phyloP scores from a whole-genome alignment of 2,113 vertebrate genomes.

The Eudyptes chrysolophus region DNA sequence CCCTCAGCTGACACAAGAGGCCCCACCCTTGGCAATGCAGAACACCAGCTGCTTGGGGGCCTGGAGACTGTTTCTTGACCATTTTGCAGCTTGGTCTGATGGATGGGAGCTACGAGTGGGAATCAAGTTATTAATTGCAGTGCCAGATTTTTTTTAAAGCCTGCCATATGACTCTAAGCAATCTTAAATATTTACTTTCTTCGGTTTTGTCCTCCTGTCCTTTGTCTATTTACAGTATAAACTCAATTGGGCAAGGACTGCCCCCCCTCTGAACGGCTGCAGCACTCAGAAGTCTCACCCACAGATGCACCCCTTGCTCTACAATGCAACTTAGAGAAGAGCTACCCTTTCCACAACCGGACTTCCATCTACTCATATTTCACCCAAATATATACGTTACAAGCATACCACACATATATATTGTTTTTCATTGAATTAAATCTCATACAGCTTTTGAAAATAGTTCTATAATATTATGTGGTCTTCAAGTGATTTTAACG shows the following conservation, averaged over 20 bases:
- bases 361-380: not conserved
- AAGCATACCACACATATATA: not conserved
- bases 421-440: not conserved
- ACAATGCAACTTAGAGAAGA: not conserved
- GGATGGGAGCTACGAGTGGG: accelerated
- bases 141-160: not conserved
- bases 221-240: not conserved
- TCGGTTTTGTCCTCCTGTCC: not conserved
- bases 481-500: not conserved
- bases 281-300: not conserved
- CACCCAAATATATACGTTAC: not conserved
- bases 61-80: not conserved
- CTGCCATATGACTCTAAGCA: not conserved
- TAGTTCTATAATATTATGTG: not conserved
- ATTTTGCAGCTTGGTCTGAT: not conserved
- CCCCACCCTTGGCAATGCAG: not conserved
- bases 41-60: not conserved
- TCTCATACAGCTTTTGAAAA: not conserved
- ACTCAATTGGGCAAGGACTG: not conserved
- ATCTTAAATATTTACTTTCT: not conserved
- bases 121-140: not conserved
- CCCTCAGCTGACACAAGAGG: not conserved
- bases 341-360: not conserved
- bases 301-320: not conserved
- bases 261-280: not conserved